A percentile compares a stretch with the other conserved stretches of the same genome.
phyloP scores from a whole-genome alignment of 2,113 vertebrate genomes.

The Thymallus thymallus region DNA sequence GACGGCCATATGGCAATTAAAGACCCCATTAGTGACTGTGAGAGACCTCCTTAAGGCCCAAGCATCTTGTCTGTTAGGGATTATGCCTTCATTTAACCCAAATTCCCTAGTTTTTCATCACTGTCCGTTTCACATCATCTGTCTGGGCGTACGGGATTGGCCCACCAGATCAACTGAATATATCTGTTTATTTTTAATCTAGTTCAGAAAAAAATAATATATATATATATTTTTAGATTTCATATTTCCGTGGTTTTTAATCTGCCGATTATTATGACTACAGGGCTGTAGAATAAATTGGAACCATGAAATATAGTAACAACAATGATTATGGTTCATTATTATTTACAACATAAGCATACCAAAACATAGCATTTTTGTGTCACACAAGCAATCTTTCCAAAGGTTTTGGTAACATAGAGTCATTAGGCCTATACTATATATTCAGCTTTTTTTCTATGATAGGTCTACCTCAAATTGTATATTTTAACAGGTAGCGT shows the following conservation, averaged over 20 bases:
- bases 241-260: background rate
- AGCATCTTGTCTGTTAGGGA: constrained; percentile 48
- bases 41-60: constrained; percentile 37
- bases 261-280: background rate
- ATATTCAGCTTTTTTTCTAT: background rate
- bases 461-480: too few relatives aligned
- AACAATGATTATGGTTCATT: too few relatives aligned
- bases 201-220: too few relatives aligned
- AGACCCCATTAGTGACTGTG: constrained; percentile 31
- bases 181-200: background rate
- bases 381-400: too few relatives aligned
- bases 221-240: too few relatives aligned
- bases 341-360: too few relatives aligned
- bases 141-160: constrained; percentile 12
- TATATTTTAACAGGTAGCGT: too few relatives aligned
- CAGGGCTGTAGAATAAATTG: background rate
- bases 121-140: constrained; percentile 26
- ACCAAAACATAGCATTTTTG: too few relatives aligned
- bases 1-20: constrained; percentile 43
- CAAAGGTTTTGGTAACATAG: background rate
- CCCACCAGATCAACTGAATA: constrained; percentile 15
- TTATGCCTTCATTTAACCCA: constrained; percentile 55
- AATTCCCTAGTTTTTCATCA: constrained; percentile 34
- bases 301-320: too few relatives aligned
- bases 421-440: background rate